Conservation (phyloP, 2,888 invertebrate genomes). For the Synergus umbraculus region DNA sequence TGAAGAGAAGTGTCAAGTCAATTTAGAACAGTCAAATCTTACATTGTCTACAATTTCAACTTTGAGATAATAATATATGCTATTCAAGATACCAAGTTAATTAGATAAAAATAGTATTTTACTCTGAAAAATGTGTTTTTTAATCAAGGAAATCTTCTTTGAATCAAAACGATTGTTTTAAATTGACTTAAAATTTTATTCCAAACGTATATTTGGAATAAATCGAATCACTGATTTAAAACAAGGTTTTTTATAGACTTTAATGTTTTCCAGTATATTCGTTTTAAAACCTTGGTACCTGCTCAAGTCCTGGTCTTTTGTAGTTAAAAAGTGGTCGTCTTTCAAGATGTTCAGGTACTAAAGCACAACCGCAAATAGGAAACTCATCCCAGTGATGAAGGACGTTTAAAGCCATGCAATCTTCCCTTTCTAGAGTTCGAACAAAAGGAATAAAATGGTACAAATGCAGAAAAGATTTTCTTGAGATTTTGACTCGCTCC, state of each 20-base stretch:
- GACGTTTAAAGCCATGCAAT: slow-evolving; percentile 87
- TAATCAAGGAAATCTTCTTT: too few species aligned
- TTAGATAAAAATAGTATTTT: not conserved
- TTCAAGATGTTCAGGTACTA: slow-evolving; percentile 96
- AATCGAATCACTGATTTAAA: too few species aligned
- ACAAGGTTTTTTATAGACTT: too few species aligned
- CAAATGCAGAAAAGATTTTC: not conserved
- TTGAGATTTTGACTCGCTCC: not conserved
- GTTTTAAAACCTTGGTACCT: slow-evolving; percentile 78
- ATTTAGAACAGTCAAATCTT: slow-evolving; percentile 8
- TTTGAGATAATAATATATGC: not conserved
- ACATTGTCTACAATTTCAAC: not conserved
- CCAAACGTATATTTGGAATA: not conserved
- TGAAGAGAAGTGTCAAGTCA: slow-evolving; percentile 71
- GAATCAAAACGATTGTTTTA: too few species aligned
- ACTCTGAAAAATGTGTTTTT: too few species aligned
- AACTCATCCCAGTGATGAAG: slow-evolving; percentile 87
- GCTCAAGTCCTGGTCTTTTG: slow-evolving; percentile 85
- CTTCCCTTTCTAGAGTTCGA: slow-evolving; percentile 80
- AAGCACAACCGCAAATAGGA: slow-evolving; percentile 85
- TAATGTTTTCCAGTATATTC: too few species aligned
- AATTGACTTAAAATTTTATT: too few species aligned
- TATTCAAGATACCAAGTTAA: not conserved
- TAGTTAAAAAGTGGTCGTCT: slow-evolving; percentile 88
- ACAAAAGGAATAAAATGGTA: not conserved